Evolutionary conservation across 2,113 vertebrate species (phyloP).

Genomic region (Phoenicopterus ruber): DNA sequence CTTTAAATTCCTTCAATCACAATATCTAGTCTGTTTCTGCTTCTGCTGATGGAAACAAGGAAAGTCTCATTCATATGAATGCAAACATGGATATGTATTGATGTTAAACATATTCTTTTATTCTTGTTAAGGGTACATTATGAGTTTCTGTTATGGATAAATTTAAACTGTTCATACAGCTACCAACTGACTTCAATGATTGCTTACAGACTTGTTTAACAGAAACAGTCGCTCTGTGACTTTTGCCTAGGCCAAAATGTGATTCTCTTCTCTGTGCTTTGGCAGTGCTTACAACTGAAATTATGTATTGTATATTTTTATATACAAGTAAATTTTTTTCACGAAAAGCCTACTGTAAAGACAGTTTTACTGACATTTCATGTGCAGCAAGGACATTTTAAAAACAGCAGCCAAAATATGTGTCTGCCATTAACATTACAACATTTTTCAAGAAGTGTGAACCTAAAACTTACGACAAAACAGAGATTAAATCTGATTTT

Average conservation of each 20-base stretch:
- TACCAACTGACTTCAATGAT: not conserved
- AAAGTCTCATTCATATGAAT: not conserved
- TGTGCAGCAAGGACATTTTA: not conserved
- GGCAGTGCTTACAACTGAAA: not conserved
- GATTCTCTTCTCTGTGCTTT: not conserved
- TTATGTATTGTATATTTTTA: not conserved
- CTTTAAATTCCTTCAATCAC: too few species aligned
- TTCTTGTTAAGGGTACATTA: not conserved
- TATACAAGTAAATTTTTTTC: not conserved
- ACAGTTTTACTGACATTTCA: not conserved
- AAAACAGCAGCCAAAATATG: not conserved
- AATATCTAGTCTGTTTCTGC: not conserved
- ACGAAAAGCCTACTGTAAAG: not conserved
- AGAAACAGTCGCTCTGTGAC: not conserved
- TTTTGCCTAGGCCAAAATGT: not conserved
- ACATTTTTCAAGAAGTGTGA: not conserved
- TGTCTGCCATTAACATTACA: not conserved
- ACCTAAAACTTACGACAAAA: not conserved
- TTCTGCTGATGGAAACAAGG: not conserved
- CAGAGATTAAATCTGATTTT: constrained; percentile 25
- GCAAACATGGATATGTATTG: not conserved
- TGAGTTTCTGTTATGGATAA: not conserved
- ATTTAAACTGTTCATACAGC: not conserved
- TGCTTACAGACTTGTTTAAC: not conserved
- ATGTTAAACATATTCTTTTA: not conserved